These are phyloP conservation scores for Mico argentatus DNA, from an alignment of 2,797 vertebrate genomes.

Conservation along the genomic window DNA sequence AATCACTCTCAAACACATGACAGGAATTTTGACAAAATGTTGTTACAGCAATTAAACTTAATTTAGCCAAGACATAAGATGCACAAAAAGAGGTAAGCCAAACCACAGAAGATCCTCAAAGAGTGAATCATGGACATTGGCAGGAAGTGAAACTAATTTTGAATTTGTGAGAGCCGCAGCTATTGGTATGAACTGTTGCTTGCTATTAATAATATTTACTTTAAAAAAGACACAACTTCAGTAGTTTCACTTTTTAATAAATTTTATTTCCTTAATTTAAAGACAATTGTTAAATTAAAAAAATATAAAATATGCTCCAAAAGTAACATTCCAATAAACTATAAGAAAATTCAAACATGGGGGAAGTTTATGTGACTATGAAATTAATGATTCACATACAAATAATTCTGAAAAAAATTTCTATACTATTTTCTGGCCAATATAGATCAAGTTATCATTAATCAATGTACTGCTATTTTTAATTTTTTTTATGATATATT, in stretches of 20 bases:
- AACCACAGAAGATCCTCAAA: not conserved
- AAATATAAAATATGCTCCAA: not conserved
- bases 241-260: not conserved
- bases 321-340: not conserved
- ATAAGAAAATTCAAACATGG: not conserved
- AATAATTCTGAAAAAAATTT: slow-evolving; percentile 7
- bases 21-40: not conserved
- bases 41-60: slow-evolving; percentile 43
- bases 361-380: not conserved
- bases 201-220: not conserved
- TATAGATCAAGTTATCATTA: not conserved
- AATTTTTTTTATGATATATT: not conserved
- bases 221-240: not conserved
- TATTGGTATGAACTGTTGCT: not conserved
- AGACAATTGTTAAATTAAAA: not conserved
- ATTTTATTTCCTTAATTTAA: not conserved
- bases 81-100: not conserved
- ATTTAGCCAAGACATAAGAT: not conserved
- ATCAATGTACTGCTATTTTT: not conserved
- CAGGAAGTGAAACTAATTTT: not conserved
- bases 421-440: not conserved
- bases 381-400: not conserved
- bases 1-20: not conserved
- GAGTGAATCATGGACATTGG: not conserved
- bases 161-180: not conserved